Base-by-base conservation (phyloP, 2,888 invertebrate species). In the Cyclophora punctaria region DNA sequence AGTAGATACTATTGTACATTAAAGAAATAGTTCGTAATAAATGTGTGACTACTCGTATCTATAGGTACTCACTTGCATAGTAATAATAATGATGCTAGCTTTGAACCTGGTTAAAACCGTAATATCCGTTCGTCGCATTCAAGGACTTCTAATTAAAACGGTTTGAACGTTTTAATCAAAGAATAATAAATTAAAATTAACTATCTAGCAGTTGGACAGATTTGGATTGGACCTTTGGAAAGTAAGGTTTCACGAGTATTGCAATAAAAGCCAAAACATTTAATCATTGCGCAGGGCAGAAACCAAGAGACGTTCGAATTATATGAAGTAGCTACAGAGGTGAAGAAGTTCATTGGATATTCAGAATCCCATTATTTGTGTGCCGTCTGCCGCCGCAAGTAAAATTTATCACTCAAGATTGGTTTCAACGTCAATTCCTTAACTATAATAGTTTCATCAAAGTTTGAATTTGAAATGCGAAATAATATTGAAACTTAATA, bases 191-290 rank as follows among this genome's bases (percentile, higher is more conserved):
- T 43, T 35, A n/a, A 43, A 35, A 47, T 3, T 35, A 7, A 7
- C 34, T 3, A n/a, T 2, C 41, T n/a, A 4, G 34, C 50, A 44
- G 54, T 59, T 65, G 60, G 64, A 58, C 60, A 60, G 57, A 70
- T 68, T 63, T 59, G 62, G 70, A 69, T 59, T 64, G 44, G 45
- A 41, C 60, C 64, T 71, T 69, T 74, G 70, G 37, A 70, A 69
- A 67, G 63, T 73, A 73, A 65, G 66, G 70, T 73, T 72, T 73
- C 64, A 73, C 76, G 74, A 75, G 77, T 69, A 70, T 67, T 66
- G 63, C 66, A 73, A 72, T 78, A 73, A 75, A 76, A 79, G 67
- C 68, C 67, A 71, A 79, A 80, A 77, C 72, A 78, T 69, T 73
- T 77, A 78, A 37, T 37, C 37, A 80, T 80, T 79, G 74, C 77